Conservation (phyloP, 2,888 invertebrate species). For the Acronicta leporina region DNA sequence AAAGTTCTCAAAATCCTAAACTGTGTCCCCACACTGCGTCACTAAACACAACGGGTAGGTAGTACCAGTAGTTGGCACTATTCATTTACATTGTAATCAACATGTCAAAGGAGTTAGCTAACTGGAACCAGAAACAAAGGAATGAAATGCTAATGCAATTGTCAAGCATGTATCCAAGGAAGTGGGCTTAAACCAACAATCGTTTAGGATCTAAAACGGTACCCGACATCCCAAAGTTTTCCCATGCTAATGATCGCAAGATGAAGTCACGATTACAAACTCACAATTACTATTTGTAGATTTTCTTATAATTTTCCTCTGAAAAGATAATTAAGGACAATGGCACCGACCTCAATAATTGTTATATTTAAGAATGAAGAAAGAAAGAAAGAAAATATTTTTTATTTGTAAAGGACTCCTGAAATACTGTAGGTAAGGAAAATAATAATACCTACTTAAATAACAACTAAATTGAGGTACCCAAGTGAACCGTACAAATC, state of each 20-base stretch:
- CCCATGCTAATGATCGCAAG: slow-evolving; percentile 38
- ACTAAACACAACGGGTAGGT: slow-evolving; percentile 29
- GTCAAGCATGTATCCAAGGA: slow-evolving; percentile 54
- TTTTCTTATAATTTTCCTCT: no score
- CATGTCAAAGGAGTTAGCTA: slow-evolving; percentile 55
- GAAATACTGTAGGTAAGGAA: no score
- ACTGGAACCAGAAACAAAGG: slow-evolving; percentile 54
- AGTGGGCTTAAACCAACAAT: slow-evolving; percentile 54
- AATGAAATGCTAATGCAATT: slow-evolving; percentile 58
- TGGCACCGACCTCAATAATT: no score
- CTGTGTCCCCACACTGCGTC: neutral
- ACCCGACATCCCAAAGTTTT: slow-evolving; percentile 47
- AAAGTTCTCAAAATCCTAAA: neutral
- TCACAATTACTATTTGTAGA: no score
- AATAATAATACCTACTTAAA: no score
- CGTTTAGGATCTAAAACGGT: slow-evolving; percentile 39
- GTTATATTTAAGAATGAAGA: no score
- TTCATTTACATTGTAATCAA: slow-evolving; percentile 58
- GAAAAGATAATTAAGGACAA: no score
- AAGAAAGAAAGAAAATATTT: no score
- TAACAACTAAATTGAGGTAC: no score
- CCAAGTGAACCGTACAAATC: no score
- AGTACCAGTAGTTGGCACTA: slow-evolving; percentile 42
- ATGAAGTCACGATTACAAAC: slow-evolving; percentile 19
- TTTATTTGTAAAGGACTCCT: no score